Conservation (phyloP, 2,888 invertebrate species). For the Hyposoter dolosus region DNA sequence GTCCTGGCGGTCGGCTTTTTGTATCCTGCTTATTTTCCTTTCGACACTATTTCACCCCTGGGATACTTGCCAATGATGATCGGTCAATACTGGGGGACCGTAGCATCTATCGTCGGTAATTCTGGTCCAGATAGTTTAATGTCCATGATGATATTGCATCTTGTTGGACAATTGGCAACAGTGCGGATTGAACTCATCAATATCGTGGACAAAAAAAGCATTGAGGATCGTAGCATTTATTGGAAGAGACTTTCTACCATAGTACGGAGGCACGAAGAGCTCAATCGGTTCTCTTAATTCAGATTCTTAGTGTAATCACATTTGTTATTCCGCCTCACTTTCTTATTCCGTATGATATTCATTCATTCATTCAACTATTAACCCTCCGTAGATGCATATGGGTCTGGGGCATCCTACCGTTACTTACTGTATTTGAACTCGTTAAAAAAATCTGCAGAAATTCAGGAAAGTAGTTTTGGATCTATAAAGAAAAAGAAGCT, state of each 20-base stretch:
- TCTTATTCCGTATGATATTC: too few species aligned
- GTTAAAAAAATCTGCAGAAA: too few species aligned
- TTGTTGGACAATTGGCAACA: constrained; percentile 75
- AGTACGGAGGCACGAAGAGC: constrained; percentile 65
- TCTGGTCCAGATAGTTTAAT: constrained; percentile 75
- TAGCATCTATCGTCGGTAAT: constrained; percentile 72
- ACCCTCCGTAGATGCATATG: too few species aligned
- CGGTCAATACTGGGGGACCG: constrained; percentile 72
- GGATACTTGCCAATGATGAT: constrained; percentile 74
- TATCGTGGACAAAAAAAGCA: constrained; percentile 49
- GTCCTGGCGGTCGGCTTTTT: constrained; percentile 51
- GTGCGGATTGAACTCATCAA: constrained; percentile 50
- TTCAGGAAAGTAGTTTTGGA: too few species aligned
- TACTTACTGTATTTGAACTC: too few species aligned
- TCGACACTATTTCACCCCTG: constrained; percentile 70
- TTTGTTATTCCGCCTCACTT: too few species aligned
- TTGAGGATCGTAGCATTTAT: constrained; percentile 31
- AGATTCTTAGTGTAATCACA: too few species aligned
- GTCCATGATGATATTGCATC: constrained; percentile 74
- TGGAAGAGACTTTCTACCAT: constrained; percentile 57
- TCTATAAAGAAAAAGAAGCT: too few species aligned
- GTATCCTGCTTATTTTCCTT: constrained; percentile 73
- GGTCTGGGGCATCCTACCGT: too few species aligned
- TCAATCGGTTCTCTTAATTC: constrained; percentile 57
- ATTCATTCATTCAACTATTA: too few species aligned